Base-by-base conservation (phyloP, 2,888 invertebrate genomes). In the Drosophila monieri region DNA sequence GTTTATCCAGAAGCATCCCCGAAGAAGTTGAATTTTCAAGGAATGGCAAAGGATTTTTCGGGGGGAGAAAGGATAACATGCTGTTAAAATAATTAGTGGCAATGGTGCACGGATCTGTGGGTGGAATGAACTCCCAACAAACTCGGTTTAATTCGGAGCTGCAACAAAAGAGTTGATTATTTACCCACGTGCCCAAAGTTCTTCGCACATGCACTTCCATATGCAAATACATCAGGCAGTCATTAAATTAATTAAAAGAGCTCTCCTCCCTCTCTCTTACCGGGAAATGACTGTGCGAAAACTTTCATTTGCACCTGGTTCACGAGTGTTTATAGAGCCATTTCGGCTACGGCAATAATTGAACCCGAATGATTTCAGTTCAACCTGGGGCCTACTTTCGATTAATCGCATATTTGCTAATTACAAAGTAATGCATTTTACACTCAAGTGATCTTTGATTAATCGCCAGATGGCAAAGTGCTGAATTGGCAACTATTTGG, bases 171-270 rank as follows among this genome's bases (percentile, higher is more conserved):
- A 37, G 58, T 59, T 73, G 37, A 77, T 70, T 77, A 80, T 77
- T 78, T 77, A 55, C 61, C 47, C 21, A 55, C 61, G 60, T 62
- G 49, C 53, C 14, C 43, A 51, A 64, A 61, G 56, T 68, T 76
- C 58, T 57, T 55, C 60, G 52, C 75, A 72, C 64, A 75, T 68
- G 78, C 49, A 66, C 69, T 85, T 66, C 67, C 75, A 80, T 86
- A 78, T 78, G 81, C 73, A 78, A 84, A 78, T 69, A 62, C 65
- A 65, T 65, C 64, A 65, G 64, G 12, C 57, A 66, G 60, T 77
- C 77, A 84, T 86, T 86, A 58, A 80, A 72, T 69, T 72, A 86
- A 84, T 80, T 84, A 80, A 74, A 86, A 44, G 53, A 61, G 48
- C 58, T 68, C 55, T 62, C 52, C 52, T 35, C n/a, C 6, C 35